Evolutionary conservation across 2,113 vertebrate genomes (phyloP), one percentile per base, ranked within the genome.

Genomic region (Melanotaenia duboulayi): DNA sequence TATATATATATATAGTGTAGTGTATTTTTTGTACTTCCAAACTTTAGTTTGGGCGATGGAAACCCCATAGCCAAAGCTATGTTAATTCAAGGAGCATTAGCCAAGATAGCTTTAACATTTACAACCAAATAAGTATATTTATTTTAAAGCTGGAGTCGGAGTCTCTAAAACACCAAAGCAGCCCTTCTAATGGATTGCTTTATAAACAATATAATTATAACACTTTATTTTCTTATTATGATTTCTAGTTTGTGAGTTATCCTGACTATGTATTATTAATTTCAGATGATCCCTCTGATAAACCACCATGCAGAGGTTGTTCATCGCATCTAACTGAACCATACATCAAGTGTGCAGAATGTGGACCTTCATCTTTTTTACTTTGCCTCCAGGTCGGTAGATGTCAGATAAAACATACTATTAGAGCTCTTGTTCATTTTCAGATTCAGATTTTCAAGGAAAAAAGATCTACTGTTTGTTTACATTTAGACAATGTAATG

Each of bases 301-400:
- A 97, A 62, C 97, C 97, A 3, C 96, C 96, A 0, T 99, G 98
- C 91, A 92, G 95, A 71, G 96, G 97, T 4, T 99, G 98, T 76
- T 98, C 97, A 2, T 96, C 97, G 0, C 95, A 96, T 85, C 94
- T 99, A 35, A 94, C 94, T 1, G 98, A 99, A 80, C 98, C 97
- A 0, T 99, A 99, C 25, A 96, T 99, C 52, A 99, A 99, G 69
- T 99, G 97, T 91, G 97, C 97, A 0, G 97, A 99, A 83, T 99
- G 98, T 65, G 97, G 96, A 58, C 97, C 98, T 0, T 95, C 97
- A 57, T 93, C 96, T 40, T 95, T 99, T 76, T 88, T 98, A 32
- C 94, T 99, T 13, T 99, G 98, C 65, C 94, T 99, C 70, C 98
- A 99, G 96, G 98, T 98, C 0, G 70, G 77, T 40, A 0, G 0